Conservation (phyloP, 2,888 invertebrate species). For the Altica lythri region DNA sequence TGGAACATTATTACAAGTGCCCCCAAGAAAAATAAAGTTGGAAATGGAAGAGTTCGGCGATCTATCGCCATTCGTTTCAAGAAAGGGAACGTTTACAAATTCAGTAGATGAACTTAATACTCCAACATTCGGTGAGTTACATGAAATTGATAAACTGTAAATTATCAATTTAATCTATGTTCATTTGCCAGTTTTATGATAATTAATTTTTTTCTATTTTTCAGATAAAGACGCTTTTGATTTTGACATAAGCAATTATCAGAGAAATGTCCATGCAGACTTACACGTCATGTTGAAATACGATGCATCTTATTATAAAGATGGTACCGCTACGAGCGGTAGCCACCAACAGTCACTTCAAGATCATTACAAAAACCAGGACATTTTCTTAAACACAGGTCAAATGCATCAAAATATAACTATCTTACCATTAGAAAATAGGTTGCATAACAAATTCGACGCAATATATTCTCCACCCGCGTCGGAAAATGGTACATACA, state of each 20-base stretch:
- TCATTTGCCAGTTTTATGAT: background rate
- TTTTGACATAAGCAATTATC: conserved; percentile 31
- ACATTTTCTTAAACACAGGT: conserved; percentile 37
- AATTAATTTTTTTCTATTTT: conserved; percentile 34
- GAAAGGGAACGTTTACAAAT: conserved; percentile 53
- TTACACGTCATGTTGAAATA: conserved; percentile 36
- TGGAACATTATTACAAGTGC: conserved; percentile 28
- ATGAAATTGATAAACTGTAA: background rate
- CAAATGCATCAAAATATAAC: conserved; percentile 21
- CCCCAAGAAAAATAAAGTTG: conserved; percentile 48
- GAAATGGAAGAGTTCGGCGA: conserved; percentile 74
- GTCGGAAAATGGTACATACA: conserved; percentile 30
- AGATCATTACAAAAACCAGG: conserved; percentile 20
- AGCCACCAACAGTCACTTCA: conserved; percentile 4
- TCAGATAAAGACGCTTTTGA: conserved; percentile 42
- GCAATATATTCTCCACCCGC: conserved; percentile 19
- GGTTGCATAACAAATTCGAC: background rate
- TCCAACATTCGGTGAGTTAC: conserved; percentile 52
- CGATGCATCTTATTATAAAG: conserved; percentile 7
- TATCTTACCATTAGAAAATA: conserved; percentile 8
- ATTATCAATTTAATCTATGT: too few relatives aligned
- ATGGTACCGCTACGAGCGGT: conserved; percentile 3
- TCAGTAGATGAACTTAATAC: conserved; percentile 55
- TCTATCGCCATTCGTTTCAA: conserved; percentile 62
- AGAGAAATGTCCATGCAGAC: conserved; percentile 29